Evolutionary conservation across 2,113 vertebrate genomes (phyloP).

Genomic region (Gavia stellata): DNA sequence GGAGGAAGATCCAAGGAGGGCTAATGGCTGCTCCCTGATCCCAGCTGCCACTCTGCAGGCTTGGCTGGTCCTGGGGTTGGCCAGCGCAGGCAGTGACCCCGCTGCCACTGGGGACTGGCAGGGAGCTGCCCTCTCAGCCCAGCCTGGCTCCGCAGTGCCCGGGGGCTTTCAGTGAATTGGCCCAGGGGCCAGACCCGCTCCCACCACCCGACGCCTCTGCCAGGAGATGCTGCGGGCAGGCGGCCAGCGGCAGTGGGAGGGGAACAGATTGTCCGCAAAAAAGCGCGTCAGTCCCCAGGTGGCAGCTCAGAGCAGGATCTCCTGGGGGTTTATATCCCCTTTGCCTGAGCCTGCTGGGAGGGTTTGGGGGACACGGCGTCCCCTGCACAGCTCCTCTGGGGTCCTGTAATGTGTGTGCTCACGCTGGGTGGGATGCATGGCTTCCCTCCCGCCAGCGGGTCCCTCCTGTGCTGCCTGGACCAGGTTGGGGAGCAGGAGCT

Average conservation of each 20-base stretch:
- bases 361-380: neutral
- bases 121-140: neutral
- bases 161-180: fast-evolving
- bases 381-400: neutral
- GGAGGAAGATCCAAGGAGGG: neutral
- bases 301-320: neutral
- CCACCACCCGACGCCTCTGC: neutral
- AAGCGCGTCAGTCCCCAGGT: neutral
- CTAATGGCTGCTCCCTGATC: fast-evolving
- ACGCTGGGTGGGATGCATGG: fast-evolving
- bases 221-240: neutral
- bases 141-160: fast-evolving
- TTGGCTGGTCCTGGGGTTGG: fast-evolving
- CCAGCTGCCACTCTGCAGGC: neutral
- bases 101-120: fast-evolving
- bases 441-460: fast-evolving
- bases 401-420: fast-evolving
- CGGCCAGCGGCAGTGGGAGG: neutral
- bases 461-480: neutral
- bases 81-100: neutral
- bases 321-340: fast-evolving
- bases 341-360: too few species aligned
- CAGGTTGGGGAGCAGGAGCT: neutral
- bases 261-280: neutral
- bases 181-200: neutral